phyloP scores from a whole-genome alignment of 1,140 invertebrate genomes.

The Conus betulinus region DNA sequence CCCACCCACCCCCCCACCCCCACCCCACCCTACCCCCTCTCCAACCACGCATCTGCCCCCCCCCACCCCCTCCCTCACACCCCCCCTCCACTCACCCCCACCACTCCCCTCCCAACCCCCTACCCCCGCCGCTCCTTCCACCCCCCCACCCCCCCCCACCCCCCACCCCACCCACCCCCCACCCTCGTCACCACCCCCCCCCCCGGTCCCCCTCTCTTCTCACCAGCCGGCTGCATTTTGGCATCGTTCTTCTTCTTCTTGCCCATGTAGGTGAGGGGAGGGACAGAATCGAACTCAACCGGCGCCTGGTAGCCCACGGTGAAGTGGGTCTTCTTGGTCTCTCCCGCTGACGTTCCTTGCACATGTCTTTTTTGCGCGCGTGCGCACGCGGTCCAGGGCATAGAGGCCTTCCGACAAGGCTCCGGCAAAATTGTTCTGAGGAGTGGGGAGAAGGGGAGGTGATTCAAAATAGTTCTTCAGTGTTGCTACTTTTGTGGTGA shows the following conservation, averaged over 20 bases:
- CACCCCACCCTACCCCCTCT: too few relatives aligned
- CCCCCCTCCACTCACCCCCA: too few relatives aligned
- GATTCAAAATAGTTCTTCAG: too few relatives aligned
- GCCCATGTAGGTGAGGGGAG: constrained; percentile 51
- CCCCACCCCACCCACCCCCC: background rate
- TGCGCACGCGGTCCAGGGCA: constrained; percentile 45
- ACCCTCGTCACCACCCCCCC: background rate
- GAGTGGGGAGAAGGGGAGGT: too few relatives aligned
- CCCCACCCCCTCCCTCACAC: too few relatives aligned
- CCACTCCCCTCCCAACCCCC: too few relatives aligned
- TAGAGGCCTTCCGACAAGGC: constrained; percentile 46
- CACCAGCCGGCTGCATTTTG: constrained; percentile 48
- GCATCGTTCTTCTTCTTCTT: constrained; percentile 49
- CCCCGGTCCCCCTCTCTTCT: background rate
- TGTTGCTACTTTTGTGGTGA: too few relatives aligned
- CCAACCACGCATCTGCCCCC: too few relatives aligned
- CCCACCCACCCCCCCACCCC: too few relatives aligned
- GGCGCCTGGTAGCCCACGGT: constrained; percentile 53
- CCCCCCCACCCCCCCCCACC: background rate
- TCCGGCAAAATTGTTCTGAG: constrained; percentile 60
- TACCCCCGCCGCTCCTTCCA: too few relatives aligned
- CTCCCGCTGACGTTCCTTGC: constrained; percentile 43
- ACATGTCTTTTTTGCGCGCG: constrained; percentile 38
- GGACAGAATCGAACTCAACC: constrained; percentile 55
- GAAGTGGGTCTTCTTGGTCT: constrained; percentile 60